phyloP scores from a whole-genome alignment of 2,888 invertebrate genomes.

The Drosophila aldrichi region DNA sequence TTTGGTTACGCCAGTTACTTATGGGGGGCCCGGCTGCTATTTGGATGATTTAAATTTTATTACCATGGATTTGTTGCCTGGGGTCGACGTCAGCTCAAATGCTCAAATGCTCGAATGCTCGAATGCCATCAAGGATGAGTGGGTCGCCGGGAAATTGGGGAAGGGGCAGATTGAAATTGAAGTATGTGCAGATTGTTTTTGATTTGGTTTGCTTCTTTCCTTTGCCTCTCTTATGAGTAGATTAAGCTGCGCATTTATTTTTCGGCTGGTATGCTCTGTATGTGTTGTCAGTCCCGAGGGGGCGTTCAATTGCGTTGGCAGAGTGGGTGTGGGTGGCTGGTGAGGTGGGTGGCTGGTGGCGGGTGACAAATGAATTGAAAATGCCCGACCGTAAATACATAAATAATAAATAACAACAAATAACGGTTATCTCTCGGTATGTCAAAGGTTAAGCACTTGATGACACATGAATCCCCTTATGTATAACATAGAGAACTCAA shows the following conservation, averaged over 20 bases:
- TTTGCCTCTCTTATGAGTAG: constrained; percentile 36
- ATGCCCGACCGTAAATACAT: constrained; percentile 20
- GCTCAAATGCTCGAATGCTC: constrained; percentile 18
- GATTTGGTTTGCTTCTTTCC: constrained; percentile 19
- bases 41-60: constrained; percentile 83
- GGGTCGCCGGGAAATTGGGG: constrained; percentile 10
- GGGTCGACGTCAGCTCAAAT: constrained; percentile 39
- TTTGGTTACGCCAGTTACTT: constrained; percentile 48
- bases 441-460: constrained; percentile 4
- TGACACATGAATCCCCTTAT: neutral
- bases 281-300: constrained; percentile 55
- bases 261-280: constrained; percentile 16
- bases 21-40: constrained; percentile 34
- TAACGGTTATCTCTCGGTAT: neutral
- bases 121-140: constrained; percentile 12
- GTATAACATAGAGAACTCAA: neutral
- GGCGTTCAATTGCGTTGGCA: constrained; percentile 18
- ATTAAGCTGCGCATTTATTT: constrained; percentile 75
- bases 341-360: neutral
- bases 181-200: constrained; percentile 73
- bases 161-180: constrained; percentile 62
- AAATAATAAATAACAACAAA: constrained; percentile 20
- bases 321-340: neutral
- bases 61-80: constrained; percentile 68
- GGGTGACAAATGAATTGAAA: constrained; percentile 32